Evolutionary conservation across 1,140 invertebrate species (phyloP), one percentile per base, ranked within the genome.

Genomic region (Protaetia brevitarsis): DNA sequence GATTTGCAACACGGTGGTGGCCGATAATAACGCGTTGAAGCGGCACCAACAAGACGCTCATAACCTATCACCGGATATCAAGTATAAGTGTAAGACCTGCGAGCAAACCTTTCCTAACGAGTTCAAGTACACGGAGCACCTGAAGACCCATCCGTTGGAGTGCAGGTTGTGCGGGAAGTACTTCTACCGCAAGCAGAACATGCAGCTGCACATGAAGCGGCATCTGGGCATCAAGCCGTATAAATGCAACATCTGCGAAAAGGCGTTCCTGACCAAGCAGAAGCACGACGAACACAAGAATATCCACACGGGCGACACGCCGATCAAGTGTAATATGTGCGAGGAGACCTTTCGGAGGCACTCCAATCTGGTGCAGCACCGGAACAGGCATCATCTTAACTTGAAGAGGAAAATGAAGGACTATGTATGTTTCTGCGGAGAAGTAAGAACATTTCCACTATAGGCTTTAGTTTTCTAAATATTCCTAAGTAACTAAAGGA

Each of bases 361-460:
- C 77, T 93, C 91, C 62, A 94, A 93, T 77, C 83, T 95, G 71
- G 89, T 92, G 10, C 91, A 93, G 73, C 93, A 95, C 77, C 88
- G 89, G 69, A 91, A 88, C 71, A 79, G 83, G 5, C 85, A 86
- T 75, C 88, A 89, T 73, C 80, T 88, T 13, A 83, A 88, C 68
- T 80, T 86, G 16, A 88, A 88, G 69, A 84, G 84, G 61, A 87
- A 88, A 69, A 70, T 84, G 2, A 89, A 90, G 74, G 90, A 93
- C 76, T 93, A 87, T 73, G 88, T 92, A 85, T 93, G 71, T 91
- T 89, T 71, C 60, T 94, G 91, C 76, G 91, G 91, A 16, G 88
- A 91, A 66, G 41, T 51, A 51, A 51, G 3, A 23, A 19, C 8
- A 2, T 23, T 51, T 51, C 16, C 0, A 3, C 10, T 7, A 37